phyloP scores from a whole-genome alignment of 2,113 vertebrate species.

The Laticauda laticaudata region DNA sequence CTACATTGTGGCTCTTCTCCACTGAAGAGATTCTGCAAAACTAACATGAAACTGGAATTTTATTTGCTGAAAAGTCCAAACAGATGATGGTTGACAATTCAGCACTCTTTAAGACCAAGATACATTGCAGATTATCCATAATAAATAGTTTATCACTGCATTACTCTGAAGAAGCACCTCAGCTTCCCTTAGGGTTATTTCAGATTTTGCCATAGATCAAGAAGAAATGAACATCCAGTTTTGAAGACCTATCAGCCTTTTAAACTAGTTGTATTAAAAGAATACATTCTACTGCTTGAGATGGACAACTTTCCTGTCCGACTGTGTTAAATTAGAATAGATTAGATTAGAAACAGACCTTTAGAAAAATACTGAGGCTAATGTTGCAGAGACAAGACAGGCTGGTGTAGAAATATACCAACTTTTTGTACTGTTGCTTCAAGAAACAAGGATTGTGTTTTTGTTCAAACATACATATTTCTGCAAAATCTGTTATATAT shows the following conservation, averaged over 20 bases:
- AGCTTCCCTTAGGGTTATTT: neutral
- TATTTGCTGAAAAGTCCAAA: constrained; percentile 38
- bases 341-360: neutral
- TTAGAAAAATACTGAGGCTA: neutral
- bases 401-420: neutral
- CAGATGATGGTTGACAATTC: neutral
- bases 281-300: neutral
- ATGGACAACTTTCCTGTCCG: neutral
- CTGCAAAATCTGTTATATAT: neutral
- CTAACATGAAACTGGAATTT: constrained; percentile 32
- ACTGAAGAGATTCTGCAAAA: neutral
- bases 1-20: neutral
- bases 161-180: neutral
- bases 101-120: neutral
- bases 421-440: neutral
- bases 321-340: neutral
- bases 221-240: neutral
- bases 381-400: neutral
- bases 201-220: neutral
- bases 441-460: neutral
- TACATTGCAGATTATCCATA: neutral
- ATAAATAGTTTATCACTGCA: neutral
- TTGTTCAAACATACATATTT: neutral
- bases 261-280: neutral
- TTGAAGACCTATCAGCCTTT: neutral